Evolutionary conservation across 2,113 vertebrate species (phyloP), one percentile per base, ranked within the genome.

Genomic region (Tonatia bakeri): DNA sequence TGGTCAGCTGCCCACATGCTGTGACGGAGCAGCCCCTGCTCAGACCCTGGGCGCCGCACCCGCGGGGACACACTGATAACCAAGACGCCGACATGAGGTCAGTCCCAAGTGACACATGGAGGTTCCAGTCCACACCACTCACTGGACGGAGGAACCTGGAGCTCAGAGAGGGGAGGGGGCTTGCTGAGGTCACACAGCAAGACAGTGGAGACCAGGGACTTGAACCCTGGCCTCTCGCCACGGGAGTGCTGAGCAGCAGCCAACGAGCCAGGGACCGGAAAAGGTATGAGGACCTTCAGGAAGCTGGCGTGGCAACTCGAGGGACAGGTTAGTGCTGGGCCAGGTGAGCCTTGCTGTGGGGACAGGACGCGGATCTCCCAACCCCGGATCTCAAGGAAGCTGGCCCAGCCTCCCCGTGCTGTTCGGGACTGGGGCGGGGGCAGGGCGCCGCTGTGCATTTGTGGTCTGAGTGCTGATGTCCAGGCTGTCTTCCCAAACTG

Each of bases 221-320:
- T 0, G 6, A 54, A 40, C 31, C 47, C 38, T 11, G 17, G 65
- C 15, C 61, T 59, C 81, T 45, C 1, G 6, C 73, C 40, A 4
- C 0, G 0, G 13, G 14, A 5, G 20, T 0, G 4, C 64, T 13
- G 14, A 43, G 10, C 64, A 7, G 8, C 5, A 2, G 54, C 38
- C 8, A 3, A 1, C 0, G 15, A 10, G 26, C 0, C 1, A 22
- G n/a, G 56, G 33, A 9, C 47, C 1, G 1, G 6, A 59, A 26
- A 56, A 69, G 50, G 16, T 2, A 2, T 0, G 26, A 43, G 36
- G 47, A 26, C n/a, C 4, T 1, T 4, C 0, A 0, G 26, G 15
- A 72, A 50, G 77, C 75, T 0, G 4, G 16, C 3, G 3, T 0
- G 33, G 72, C 36, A 33, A 2, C 43, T 6, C 7, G 56, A 17